A percentile compares a stretch with the other conserved stretches of the same genome.
These are phyloP conservation scores for Nemapogon koenigi DNA, from an alignment of 2,888 invertebrate genomes.

Conservation along the genomic window DNA sequence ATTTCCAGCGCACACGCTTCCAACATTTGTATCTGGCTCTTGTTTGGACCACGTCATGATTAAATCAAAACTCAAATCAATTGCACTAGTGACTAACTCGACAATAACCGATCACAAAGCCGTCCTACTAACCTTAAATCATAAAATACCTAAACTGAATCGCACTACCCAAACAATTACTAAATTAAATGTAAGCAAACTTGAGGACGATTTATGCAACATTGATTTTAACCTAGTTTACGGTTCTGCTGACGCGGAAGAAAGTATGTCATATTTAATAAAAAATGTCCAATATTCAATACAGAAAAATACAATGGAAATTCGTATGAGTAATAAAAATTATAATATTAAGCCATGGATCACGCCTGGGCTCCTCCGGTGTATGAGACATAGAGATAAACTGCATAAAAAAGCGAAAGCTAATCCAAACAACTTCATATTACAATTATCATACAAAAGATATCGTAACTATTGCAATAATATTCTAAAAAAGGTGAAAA, in stretches of 20 bases:
- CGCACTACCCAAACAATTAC: no score
- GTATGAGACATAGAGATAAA: conserved; percentile 7
- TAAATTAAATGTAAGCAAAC: no score
- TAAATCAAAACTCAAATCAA: neutral
- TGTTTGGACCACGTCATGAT: conserved; percentile 3
- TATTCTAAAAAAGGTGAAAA: neutral
- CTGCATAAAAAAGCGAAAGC: conserved; percentile 3
- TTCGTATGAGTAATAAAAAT: neutral
- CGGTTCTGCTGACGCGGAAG: no score
- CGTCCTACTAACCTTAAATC: neutral
- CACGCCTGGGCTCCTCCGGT: conserved; percentile 4
- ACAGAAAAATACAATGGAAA: no score
- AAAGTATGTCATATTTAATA: no score
- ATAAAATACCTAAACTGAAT: no score
- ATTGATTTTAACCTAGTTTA: no score
- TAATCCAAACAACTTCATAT: neutral
- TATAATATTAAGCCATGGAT: conserved; percentile 1
- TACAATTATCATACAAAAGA: conserved; percentile 2
- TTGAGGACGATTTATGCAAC: no score
- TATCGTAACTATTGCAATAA: conserved; percentile 6
- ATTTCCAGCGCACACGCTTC: neutral
- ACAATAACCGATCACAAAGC: neutral
- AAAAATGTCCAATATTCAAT: no score
- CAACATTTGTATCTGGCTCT: neutral
- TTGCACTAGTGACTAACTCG: neutral